Base-by-base conservation (phyloP, 1,140 invertebrate genomes). In the Trichonephila inaurata region DNA sequence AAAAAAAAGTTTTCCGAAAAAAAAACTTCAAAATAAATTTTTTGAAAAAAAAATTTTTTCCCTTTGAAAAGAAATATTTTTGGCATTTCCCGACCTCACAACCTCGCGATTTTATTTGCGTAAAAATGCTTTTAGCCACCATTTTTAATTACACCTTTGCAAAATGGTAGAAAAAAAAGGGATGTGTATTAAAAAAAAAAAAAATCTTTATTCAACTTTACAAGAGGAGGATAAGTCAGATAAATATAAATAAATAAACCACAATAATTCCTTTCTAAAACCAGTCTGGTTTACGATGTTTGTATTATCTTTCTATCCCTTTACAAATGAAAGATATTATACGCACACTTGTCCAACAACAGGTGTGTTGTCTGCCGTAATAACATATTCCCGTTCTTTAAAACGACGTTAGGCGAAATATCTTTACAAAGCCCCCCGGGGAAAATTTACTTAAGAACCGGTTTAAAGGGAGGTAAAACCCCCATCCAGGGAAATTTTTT, bases 261-360 rank as follows among this genome's bases (percentile, higher is more conserved):
- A 40, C 72, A 77, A 77, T 77, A 40, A 77, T 77, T 77, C 33
- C 24, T 28, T 40, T 16, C 16, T 18, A 33, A 77, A 77, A 33
- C 72, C 72, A 77, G 72, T 77, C 72, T 77, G 72, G 51, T 51
- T 51, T 40, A 12, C 72, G 72, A 77, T 77, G 72, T 77, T 77
- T 77, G 72, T 19, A 77, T 77, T 77, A 77, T 77, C 72, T 77
- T 18, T 3, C 72, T 2, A 77, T 33, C 72, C 72, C 2, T 77
- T 77, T 77, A 77, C 72, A 77, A 40, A 77, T 77, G 72, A 77
- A 77, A 77, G 72, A 77, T 77, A 77, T 77, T 77, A 77, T 77
- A 77, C 28, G 72, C 28, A 16, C 72, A 19, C 72, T 77, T 77
- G 72, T 77, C 72, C 72, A 77, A 77, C 72, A 77, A 77, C 72